A percentile compares a stretch with the other conserved stretches of the same genome.
These are phyloP conservation scores for Malthinus flaveolus DNA, from an alignment of 2,888 invertebrate genomes.

Conservation along the genomic window DNA sequence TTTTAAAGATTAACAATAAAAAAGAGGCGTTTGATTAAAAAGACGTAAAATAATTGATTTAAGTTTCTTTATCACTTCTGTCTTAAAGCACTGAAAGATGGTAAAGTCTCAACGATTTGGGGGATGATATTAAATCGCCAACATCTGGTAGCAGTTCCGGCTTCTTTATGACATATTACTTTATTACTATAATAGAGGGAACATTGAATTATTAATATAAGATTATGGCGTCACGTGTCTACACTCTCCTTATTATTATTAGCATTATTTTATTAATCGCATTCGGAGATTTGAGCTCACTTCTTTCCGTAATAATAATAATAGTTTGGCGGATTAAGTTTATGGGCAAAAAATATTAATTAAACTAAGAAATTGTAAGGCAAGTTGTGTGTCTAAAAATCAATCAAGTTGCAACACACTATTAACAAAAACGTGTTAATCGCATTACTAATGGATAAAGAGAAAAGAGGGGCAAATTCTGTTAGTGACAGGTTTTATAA, in stretches of 20 bases:
- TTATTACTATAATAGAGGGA: conserved; percentile 57
- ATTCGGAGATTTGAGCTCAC: no score
- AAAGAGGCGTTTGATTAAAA: no score
- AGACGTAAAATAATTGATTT: no score
- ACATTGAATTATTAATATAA: conserved; percentile 57
- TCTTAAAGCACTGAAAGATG: conserved; percentile 23
- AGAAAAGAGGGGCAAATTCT: conserved; percentile 43
- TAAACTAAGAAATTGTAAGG: background rate
- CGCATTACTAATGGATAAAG: conserved; percentile 50
- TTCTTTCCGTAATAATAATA: no score
- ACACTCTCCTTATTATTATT: conserved; percentile 23
- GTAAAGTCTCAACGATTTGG: conserved; percentile 32
- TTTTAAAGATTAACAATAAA: no score
- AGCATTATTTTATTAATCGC: conserved; percentile 10
- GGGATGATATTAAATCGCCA: conserved; percentile 54
- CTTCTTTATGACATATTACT: conserved; percentile 54
- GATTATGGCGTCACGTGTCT: conserved; percentile 45
- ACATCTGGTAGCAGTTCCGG: conserved; percentile 53
- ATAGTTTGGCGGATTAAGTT: background rate
- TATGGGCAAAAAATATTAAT: background rate
- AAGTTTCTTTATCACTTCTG: conserved; percentile 12
- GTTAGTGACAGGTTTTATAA: conserved; percentile 54
- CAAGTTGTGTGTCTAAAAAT: conserved; percentile 43
- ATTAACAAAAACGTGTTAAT: conserved; percentile 53
- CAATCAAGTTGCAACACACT: conserved; percentile 48